Base-by-base conservation (phyloP, 2,888 invertebrate species). In the Seladonia tumulorum region DNA sequence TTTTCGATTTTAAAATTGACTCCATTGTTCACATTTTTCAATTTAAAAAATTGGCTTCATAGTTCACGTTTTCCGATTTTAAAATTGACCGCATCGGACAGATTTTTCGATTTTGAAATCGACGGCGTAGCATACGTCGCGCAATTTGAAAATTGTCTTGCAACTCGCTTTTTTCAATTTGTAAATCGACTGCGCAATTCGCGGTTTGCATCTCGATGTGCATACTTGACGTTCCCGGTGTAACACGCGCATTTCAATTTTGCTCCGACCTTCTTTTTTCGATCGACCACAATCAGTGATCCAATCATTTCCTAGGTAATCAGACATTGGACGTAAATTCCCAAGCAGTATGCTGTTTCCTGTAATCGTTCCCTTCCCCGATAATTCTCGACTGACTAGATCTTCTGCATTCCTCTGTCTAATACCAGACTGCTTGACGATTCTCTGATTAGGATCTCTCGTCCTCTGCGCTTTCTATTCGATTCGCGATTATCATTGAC, bases 291-390 rank as follows among this genome's bases (percentile, higher is more conserved):
- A n/a, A 71, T 42, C 60, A 60, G 45, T 45, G n/a, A n/a, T 45
- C 42, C 45, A 22, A 18, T 42, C 71, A 45, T 71, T 71, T 45
- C 71, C 66, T 66, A 66, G 66, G 35, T 66, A 35, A 45, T 25
- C 45, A 45, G 71, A 25, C 42, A 70, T n/a, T 70, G 39, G 18
- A 70, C 42, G 22, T 42, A 22, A 70, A 53, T 71, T 14, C 25
- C 18, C n/a, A 25, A n/a, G n/a, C 8, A 25, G 71, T 16, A 71
- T n/a, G n/a, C 22, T 25, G 25, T 71, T 42, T 71, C 8, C 45
- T n/a, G 7, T 47, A 71, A 71, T 71, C 71, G 45, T 16, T 47
- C 71, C 12, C 45, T 47, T 71, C 71, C 45, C 25, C 25, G 25
- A 42, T 45, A 45, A 25, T 71, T 71, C n/a, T n/a, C 42, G 66